A percentile compares a stretch with the other conserved stretches of the same genome.
phyloP scores from a whole-genome alignment of 2,113 vertebrate species.

The Engystomops pustulosus region DNA sequence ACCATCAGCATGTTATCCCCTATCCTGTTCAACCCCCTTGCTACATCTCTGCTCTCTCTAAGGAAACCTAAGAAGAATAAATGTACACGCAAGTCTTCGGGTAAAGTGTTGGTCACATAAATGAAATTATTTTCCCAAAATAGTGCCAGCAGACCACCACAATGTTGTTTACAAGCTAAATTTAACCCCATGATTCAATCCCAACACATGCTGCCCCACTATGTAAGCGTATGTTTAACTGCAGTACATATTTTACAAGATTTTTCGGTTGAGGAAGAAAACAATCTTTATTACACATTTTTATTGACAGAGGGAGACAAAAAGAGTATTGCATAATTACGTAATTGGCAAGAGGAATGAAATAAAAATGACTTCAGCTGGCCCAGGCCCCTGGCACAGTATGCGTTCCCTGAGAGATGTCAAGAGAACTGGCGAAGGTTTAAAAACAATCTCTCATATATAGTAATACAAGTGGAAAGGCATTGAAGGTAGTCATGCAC shows the following conservation, averaged over 20 bases:
- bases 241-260: not conserved
- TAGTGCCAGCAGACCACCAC: not conserved
- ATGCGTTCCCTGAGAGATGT: not conserved
- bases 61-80: too few species aligned
- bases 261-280: not conserved
- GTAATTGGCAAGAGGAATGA: not conserved
- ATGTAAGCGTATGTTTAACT: not conserved
- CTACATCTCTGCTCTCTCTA: too few species aligned
- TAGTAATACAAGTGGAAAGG: too few species aligned
- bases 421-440: not conserved
- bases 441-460: too few species aligned
- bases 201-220: not conserved
- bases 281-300: not conserved
- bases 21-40: too few species aligned
- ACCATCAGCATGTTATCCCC: too few species aligned
- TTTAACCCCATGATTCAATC: not conserved
- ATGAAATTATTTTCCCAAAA: not conserved
- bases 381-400: not conserved
- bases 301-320: not conserved
- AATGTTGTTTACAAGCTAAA: not conserved
- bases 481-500: too few species aligned
- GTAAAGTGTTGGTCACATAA: not conserved
- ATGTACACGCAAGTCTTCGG: too few species aligned
- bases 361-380: not conserved
- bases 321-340: not conserved